Conservation (phyloP, 2,113 vertebrate genomes). For the Clarias batrachus region DNA sequence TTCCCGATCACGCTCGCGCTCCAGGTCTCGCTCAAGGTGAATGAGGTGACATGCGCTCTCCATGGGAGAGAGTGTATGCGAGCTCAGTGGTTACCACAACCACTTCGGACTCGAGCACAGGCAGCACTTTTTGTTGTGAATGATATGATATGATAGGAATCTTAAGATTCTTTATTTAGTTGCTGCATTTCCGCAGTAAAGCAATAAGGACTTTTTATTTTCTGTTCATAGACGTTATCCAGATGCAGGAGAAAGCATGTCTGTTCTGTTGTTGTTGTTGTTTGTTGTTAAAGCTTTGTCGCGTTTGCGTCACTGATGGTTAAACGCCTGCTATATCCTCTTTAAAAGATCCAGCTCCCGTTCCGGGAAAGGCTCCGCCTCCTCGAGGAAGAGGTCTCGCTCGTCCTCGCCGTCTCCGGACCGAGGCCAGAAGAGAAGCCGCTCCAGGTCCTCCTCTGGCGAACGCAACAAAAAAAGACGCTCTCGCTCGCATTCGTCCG, state of each 20-base stretch:
- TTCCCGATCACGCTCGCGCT: slow-evolving; percentile 95
- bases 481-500: slow-evolving; percentile 96
- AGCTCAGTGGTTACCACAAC: slow-evolving; percentile 51
- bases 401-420: slow-evolving; percentile 92
- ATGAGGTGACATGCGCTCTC: slow-evolving; percentile 94
- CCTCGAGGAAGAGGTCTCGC: slow-evolving; percentile 87
- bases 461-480: slow-evolving; percentile 98
- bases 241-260: slow-evolving; percentile 4
- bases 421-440: slow-evolving; percentile 91
- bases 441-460: slow-evolving; percentile 94
- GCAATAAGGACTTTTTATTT: too few species aligned
- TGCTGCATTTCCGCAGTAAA: too few species aligned
- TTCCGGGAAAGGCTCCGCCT: slow-evolving; percentile 93
- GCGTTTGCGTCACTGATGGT: slow-evolving; percentile 35
- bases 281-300: neutral
- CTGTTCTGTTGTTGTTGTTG: neutral
- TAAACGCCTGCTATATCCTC: slow-evolving; percentile 58
- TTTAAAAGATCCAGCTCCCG: slow-evolving; percentile 99
- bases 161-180: too few species aligned
- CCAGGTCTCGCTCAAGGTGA: slow-evolving; percentile 99
- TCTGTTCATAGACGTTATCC: neutral
- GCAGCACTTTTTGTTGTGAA: neutral
- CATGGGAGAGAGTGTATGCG: slow-evolving; percentile 78
- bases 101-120: slow-evolving; percentile 54
- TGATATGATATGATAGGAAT: too few species aligned